Evolutionary conservation across 2,888 invertebrate genomes (phyloP).

Genomic region (Stegana nigrithorax): DNA sequence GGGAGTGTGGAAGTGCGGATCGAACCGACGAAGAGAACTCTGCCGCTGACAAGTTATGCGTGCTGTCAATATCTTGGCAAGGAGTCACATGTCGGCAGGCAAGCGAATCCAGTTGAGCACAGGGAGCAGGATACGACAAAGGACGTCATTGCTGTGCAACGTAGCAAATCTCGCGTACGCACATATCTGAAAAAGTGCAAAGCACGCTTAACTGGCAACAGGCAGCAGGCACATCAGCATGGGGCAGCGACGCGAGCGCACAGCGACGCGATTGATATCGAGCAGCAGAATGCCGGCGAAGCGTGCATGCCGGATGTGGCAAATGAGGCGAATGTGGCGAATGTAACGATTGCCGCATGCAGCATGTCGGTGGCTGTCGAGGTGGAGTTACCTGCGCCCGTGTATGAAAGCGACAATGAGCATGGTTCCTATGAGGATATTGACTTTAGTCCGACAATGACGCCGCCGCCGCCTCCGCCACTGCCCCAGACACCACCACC

Average conservation of each 20-base stretch:
- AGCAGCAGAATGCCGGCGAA: constrained; percentile 25
- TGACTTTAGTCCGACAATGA: constrained; percentile 41
- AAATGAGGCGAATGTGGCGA: too few relatives aligned
- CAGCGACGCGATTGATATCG: constrained; percentile 28
- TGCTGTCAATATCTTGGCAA: constrained; percentile 51
- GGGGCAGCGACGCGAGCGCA: constrained; percentile 29
- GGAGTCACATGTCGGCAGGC: too few relatives aligned
- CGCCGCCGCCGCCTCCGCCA: constrained; percentile 36
- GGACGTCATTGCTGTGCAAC: constrained; percentile 41
- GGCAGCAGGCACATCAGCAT: constrained; percentile 38
- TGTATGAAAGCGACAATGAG: neutral
- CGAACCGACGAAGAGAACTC: constrained; percentile 28
- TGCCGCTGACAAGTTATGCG: constrained; percentile 53
- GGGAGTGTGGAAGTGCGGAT: neutral
- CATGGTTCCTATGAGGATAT: constrained; percentile 43
- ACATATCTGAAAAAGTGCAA: constrained; percentile 67
- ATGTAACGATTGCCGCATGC: too few relatives aligned
- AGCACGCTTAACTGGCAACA: constrained; percentile 66
- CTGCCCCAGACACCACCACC: neutral
- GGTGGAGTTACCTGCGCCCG: neutral
- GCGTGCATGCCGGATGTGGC: too few relatives aligned
- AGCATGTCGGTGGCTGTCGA: neutral
- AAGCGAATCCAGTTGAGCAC: constrained; percentile 4
- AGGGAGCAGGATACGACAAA: constrained; percentile 21
- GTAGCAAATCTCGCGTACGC: constrained; percentile 68